Percentiles rank a stretch among this genome's conserved stretches.
phyloP scores from a whole-genome alignment of 2,113 vertebrate genomes.

The Ptilonorhynchus violaceus region DNA sequence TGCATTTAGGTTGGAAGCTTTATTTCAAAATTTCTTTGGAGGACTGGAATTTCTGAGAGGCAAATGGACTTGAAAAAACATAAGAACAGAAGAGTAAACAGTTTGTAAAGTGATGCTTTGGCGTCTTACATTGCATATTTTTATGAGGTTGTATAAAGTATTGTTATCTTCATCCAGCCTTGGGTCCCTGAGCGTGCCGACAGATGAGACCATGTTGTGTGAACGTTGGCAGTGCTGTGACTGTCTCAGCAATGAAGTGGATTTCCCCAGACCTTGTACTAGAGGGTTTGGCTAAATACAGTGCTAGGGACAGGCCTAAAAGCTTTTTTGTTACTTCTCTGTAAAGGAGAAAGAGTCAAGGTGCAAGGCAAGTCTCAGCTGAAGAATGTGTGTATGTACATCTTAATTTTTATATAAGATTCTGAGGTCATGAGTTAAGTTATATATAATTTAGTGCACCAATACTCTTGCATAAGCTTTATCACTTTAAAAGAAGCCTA shows the following conservation, averaged over 20 bases:
- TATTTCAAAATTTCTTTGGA: background rate
- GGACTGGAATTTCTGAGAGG: background rate
- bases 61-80: background rate
- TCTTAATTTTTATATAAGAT: background rate
- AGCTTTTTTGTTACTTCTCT: background rate
- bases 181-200: background rate
- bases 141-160: background rate
- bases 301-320: background rate
- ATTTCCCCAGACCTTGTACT: background rate
- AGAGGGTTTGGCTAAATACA: background rate
- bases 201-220: background rate
- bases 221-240: background rate
- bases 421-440: background rate
- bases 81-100: background rate
- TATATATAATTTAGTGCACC: background rate
- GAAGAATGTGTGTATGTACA: background rate
- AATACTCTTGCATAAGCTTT: background rate
- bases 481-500: background rate
- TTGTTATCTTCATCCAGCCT: background rate
- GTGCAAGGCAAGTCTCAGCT: background rate
- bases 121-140: background rate
- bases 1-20: background rate
- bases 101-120: background rate
- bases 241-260: background rate
- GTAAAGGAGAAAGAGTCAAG: background rate